Percentiles rank a stretch among this genome's conserved stretches.
Conservation (phyloP, 2,888 invertebrate genomes). For the Pedicia rivosa region DNA sequence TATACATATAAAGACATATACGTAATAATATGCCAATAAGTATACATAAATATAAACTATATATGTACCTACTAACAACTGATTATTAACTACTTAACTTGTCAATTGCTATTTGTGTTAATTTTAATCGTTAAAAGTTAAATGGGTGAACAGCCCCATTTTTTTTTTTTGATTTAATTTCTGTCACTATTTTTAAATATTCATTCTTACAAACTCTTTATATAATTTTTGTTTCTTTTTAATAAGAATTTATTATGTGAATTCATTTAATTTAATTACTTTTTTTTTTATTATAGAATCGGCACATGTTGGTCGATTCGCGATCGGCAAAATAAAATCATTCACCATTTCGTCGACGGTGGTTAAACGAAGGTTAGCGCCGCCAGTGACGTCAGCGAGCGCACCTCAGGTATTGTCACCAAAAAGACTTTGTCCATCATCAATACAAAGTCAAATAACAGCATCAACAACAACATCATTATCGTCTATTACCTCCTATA, state of each 20-base stretch:
- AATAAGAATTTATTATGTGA: neutral
- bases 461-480: constrained; percentile 28
- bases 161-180: neutral
- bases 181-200: neutral
- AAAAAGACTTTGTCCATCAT: constrained; percentile 32
- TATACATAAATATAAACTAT: too few species aligned
- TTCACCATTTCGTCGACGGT: constrained; percentile 36
- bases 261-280: neutral
- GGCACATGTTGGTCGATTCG: constrained; percentile 6
- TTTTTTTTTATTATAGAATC: constrained; percentile 2
- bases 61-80: too few species aligned
- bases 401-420: constrained; percentile 34
- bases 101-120: too few species aligned
- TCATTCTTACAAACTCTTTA: neutral
- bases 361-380: constrained; percentile 35
- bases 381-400: constrained; percentile 35
- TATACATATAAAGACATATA: too few species aligned
- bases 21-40: too few species aligned
- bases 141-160: neutral
- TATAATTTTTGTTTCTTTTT: neutral
- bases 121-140: too few species aligned
- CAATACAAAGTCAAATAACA: constrained; percentile 22
- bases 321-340: constrained; percentile 21
- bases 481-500: constrained; percentile 17
- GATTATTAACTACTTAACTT: too few species aligned